Evolutionary conservation across 2,797 vertebrate genomes (phyloP).

Genomic region (Lepus townsendii): DNA sequence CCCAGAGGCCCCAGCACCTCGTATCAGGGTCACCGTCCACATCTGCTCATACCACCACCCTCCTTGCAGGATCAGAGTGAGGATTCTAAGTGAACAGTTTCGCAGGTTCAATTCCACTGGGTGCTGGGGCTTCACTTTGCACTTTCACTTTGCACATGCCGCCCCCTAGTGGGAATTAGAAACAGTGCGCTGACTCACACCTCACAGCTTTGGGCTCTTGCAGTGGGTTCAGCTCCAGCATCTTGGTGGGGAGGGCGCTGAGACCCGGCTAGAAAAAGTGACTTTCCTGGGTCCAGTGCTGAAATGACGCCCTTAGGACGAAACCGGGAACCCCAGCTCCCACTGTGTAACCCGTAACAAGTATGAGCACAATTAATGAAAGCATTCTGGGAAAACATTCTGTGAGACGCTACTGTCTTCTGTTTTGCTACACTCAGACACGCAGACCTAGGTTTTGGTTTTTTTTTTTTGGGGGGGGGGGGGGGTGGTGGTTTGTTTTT

Average conservation of each 20-base stretch:
- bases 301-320: neutral
- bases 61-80: neutral
- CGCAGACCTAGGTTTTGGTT: neutral
- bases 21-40: neutral
- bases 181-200: neutral
- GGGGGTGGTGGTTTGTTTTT: neutral
- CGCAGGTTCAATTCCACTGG: rapidly evolving
- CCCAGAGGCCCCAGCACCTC: neutral
- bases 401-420: neutral
- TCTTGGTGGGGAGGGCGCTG: neutral
- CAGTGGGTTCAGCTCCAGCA: neutral
- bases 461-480: too few species aligned
- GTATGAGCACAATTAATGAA: neutral
- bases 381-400: neutral
- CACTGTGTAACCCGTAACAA: neutral
- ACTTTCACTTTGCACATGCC: constrained; percentile 5
- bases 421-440: neutral
- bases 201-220: neutral
- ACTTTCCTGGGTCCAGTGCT: neutral
- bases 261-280: neutral
- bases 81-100: too few species aligned
- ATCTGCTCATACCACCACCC: neutral
- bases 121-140: neutral
- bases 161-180: constrained; percentile 28
- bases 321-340: neutral